Conservation (phyloP, 2,888 invertebrate genomes). For the Myathropa florea region DNA sequence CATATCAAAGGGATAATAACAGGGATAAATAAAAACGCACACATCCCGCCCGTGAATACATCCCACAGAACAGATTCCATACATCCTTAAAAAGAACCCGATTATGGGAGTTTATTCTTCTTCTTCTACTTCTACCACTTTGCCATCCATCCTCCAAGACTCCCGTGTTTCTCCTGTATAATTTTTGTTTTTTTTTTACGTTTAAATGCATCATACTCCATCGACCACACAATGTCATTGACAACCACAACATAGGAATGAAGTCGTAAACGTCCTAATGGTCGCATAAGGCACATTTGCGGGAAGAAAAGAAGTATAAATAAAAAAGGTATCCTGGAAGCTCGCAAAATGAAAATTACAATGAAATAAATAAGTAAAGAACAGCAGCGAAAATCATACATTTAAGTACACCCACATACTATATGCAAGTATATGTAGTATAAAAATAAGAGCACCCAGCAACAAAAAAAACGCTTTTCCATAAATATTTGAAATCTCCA, state of each 20-base stretch:
- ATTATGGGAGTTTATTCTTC: constrained; percentile 55
- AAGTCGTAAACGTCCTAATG: constrained; percentile 67
- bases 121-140: constrained; percentile 33
- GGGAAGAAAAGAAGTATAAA: constrained; percentile 52
- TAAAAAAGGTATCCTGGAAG: constrained; percentile 59
- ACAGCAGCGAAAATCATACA: constrained; percentile 32
- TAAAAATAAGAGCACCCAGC: constrained; percentile 37
- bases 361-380: constrained; percentile 68
- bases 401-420: constrained; percentile 8
- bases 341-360: constrained; percentile 68
- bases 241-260: constrained; percentile 66
- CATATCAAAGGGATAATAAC: constrained; percentile 68
- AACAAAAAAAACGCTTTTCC: constrained; percentile 38
- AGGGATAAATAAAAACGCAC: constrained; percentile 63
- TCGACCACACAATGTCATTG: constrained; percentile 67
- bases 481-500: constrained; percentile 69
- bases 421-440: neutral
- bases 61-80: constrained; percentile 50
- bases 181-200: constrained; percentile 61
- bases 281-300: constrained; percentile 66
- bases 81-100: constrained; percentile 56
- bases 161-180: constrained; percentile 24
- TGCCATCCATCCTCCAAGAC: neutral
- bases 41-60: constrained; percentile 53
- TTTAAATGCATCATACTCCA: constrained; percentile 69